Evolutionary conservation across 1,140 invertebrate species (phyloP), one percentile per base, ranked within the genome.

Genomic region (Aricia agestis): DNA sequence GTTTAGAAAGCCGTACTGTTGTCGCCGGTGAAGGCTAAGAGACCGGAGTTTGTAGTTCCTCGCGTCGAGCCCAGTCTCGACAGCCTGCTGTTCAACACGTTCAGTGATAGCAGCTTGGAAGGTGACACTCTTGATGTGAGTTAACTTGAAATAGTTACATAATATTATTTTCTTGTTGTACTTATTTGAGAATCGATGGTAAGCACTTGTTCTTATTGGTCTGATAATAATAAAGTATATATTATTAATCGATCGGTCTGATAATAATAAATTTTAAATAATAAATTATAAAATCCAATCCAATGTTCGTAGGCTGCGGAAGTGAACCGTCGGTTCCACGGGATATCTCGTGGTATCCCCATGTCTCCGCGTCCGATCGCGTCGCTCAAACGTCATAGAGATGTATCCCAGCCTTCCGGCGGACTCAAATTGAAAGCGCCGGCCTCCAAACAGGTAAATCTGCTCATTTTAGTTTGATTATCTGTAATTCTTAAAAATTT

Each of bases 81-180:
- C 65, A 71, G 36, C 67, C 59, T 77, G 67, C 68, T 85, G 17
- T 86, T 69, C 74, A 80, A 76, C 58, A 52, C 84, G 41, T 80
- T 86, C 66, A 87, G 85, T 58, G 84, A 87, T 36, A 78, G 75
- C 70, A 80, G 79, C 70, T 72, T 75, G 68, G 78, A 82, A 9
- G 78, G 72, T 3, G 76, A 82, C 59, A 73, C 74, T 0, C 70
- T 83, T 0, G 77, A 82, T 70, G 82, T 82, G 66, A 76, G 74
- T 73, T 6, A 36, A 2, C 36, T 36, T 36, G 36, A 0, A 36
- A 0, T 36, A 36, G 2, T 36, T 36, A 36, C 36, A 25, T 3
- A 25, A 25, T 25, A 25, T n/a, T 25, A 25, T 25, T 25, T 25
- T 25, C 25, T 25, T 25, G 25, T 25, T 3, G 0, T 2, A 25